Evolutionary conservation across 1,140 invertebrate species (phyloP).

Genomic region (Phortica variegata): DNA sequence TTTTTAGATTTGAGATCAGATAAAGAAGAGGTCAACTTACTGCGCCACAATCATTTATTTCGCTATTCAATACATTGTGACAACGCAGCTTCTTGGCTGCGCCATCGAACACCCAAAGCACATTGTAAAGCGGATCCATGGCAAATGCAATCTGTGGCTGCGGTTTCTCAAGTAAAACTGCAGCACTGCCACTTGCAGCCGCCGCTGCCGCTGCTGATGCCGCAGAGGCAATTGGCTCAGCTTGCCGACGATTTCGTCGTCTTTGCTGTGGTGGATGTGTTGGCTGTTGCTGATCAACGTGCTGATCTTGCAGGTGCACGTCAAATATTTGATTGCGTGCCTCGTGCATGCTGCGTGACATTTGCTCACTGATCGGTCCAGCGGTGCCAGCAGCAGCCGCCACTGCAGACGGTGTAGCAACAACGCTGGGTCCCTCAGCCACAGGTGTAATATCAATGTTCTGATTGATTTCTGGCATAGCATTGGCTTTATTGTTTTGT

Average conservation of each 20-base stretch:
- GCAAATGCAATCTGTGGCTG: conserved; percentile 49
- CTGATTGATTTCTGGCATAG: conserved; percentile 42
- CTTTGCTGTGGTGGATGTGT: background rate
- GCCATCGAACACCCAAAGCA: conserved; percentile 81
- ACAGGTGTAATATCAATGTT: conserved; percentile 36
- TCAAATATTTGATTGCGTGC: conserved; percentile 53
- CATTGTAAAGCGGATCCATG: conserved; percentile 84
- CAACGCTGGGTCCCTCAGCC: background rate
- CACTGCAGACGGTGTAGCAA: conserved; percentile 10
- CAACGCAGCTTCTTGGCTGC: conserved; percentile 71
- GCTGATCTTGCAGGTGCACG: conserved; percentile 21
- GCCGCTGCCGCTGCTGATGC: conserved; percentile 11
- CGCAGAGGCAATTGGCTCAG: background rate
- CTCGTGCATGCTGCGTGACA: conserved; percentile 56
- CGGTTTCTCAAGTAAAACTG: conserved; percentile 21
- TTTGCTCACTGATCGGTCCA: conserved; percentile 47
- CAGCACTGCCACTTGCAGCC: background rate
- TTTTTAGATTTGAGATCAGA: background rate
- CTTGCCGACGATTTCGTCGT: conserved; percentile 10
- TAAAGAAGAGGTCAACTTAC: conserved; percentile 19
- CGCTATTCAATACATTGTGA: conserved; percentile 78
- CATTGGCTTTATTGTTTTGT: conserved; percentile 26
- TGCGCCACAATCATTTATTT: conserved; percentile 55
- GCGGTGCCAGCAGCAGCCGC: conserved; percentile 5
- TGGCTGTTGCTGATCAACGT: conserved; percentile 3